These are phyloP conservation scores for Oreocharis arfaki DNA, from an alignment of 2,113 vertebrate genomes.

Conservation along the genomic window DNA sequence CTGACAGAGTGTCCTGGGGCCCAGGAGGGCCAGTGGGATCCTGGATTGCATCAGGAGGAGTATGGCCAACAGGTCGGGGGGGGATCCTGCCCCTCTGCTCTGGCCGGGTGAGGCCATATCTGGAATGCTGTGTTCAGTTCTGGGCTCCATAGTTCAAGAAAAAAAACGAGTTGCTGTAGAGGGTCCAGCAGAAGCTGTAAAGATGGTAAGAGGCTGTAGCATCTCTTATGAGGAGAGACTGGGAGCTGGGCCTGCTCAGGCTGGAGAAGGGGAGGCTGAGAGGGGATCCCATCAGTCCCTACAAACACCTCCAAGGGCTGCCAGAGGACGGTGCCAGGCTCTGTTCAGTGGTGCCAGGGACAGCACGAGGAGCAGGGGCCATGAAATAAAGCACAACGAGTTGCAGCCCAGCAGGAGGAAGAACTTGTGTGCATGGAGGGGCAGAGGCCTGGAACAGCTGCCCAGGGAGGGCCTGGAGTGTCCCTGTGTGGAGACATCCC, in stretches of 20 bases:
- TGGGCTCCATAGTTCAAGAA: neutral
- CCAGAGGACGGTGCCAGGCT: neutral
- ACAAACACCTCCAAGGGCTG: neutral
- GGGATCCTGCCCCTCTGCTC: neutral
- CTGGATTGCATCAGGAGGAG: too few relatives aligned
- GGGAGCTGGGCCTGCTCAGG: neutral
- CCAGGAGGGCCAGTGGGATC: neutral
- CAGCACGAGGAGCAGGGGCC: neutral
- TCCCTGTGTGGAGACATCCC: neutral
- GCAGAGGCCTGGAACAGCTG: neutral
- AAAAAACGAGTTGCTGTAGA: neutral
- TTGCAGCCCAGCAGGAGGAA: accelerated
- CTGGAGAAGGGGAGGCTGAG: neutral
- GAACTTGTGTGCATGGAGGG: neutral
- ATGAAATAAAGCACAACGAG: accelerated
- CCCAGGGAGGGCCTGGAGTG: too few relatives aligned
- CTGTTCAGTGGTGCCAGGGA: neutral
- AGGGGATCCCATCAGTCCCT: neutral
- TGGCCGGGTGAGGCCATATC: neutral
- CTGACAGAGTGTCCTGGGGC: neutral
- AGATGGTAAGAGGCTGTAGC: neutral
- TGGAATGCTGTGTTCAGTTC: neutral
- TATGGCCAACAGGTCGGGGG: neutral
- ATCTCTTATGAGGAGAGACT: neutral
- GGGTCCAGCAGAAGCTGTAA: neutral